These are phyloP conservation scores for Menura novaehollandiae DNA, from an alignment of 2,113 vertebrate genomes.

Conservation along the genomic window DNA sequence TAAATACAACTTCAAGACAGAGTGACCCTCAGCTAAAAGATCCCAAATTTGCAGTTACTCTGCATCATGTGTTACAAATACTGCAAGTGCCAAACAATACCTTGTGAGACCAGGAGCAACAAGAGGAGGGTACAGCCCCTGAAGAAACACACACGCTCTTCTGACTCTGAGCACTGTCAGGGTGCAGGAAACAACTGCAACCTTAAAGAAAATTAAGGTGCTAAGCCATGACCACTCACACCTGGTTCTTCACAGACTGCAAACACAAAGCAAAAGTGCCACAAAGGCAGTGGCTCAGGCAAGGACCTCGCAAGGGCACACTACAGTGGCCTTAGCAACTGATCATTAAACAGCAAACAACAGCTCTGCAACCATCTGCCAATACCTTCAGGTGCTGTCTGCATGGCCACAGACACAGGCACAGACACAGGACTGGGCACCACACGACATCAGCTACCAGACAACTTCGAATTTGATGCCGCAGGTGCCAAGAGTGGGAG, in stretches of 20 bases:
- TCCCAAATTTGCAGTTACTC: not conserved
- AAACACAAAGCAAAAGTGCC: not conserved
- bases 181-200: not conserved
- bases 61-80: not conserved
- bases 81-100: not conserved
- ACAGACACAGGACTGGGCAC: not conserved
- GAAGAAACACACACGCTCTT: not conserved
- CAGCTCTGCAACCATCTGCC: not conserved
- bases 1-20: not conserved
- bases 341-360: not conserved
- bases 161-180: not conserved
- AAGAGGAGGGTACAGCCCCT: not conserved
- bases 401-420: not conserved
- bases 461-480: rapidly evolving
- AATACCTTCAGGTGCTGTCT: not conserved
- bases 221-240: not conserved
- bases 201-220: not conserved
- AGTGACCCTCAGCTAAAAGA: not conserved
- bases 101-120: not conserved
- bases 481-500: not conserved
- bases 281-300: not conserved
- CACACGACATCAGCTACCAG: not conserved
- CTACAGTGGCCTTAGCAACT: not conserved
- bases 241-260: not conserved
- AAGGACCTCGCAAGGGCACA: not conserved